These are phyloP conservation scores for Ammodytes marinus DNA, from an alignment of 2,113 vertebrate genomes.

Conservation along the genomic window DNA sequence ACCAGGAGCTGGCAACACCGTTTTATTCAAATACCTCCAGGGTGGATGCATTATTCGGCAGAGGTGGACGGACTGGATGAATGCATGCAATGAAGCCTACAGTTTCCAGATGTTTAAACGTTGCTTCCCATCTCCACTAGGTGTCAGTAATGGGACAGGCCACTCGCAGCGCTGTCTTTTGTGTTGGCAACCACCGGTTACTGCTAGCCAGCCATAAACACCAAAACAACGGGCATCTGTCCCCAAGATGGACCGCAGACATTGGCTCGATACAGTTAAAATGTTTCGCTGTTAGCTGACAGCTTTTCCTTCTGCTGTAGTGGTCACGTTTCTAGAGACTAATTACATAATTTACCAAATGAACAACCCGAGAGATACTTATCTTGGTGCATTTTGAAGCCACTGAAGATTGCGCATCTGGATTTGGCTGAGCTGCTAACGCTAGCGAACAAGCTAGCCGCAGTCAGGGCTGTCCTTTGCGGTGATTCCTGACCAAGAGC, in stretches of 20 bases:
- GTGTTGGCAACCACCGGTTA: constrained; percentile 61
- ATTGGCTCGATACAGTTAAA: not conserved
- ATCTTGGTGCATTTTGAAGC: constrained; percentile 17
- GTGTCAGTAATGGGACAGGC: constrained; percentile 46
- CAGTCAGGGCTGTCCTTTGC: constrained; percentile 27
- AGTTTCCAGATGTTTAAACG: constrained; percentile 49
- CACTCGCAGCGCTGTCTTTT: constrained; percentile 51
- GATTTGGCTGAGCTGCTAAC: constrained; percentile 51
- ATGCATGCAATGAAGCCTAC: not conserved
- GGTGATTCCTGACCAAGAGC: constrained; percentile 3
- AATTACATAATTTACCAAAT: not conserved
- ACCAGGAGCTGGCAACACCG: too few species aligned
- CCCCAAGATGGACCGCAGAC: not conserved
- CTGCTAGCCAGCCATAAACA: constrained; percentile 53
- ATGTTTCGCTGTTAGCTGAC: not conserved
- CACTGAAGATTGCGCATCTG: constrained; percentile 73
- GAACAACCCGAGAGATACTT: constrained; percentile 3
- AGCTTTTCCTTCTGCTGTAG: not conserved
- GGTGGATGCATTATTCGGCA: too few species aligned
- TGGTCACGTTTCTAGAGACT: not conserved
- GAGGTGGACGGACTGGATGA: not conserved
- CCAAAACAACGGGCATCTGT: constrained; percentile 61
- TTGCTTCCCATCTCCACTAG: constrained; percentile 42
- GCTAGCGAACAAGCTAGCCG: constrained; percentile 44
- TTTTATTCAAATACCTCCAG: too few species aligned